A percentile compares a stretch with the other conserved stretches of the same genome.
phyloP scores from a whole-genome alignment of 2,888 invertebrate species.

The Petrophora chlorosata region DNA sequence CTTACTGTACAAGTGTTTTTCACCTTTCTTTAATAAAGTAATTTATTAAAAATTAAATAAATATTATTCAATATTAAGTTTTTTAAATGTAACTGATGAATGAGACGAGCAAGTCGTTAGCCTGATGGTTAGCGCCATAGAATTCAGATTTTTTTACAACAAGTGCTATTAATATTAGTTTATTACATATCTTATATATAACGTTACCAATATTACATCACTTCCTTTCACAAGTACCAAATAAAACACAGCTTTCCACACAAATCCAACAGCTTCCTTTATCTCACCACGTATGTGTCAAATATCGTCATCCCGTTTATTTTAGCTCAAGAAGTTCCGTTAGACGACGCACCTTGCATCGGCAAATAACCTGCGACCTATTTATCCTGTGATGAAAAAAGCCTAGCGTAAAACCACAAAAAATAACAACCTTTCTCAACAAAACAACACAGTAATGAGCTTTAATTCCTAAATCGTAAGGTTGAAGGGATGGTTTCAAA shows the following conservation, averaged over 20 bases:
- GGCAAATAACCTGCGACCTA: slow-evolving; percentile 82
- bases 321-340: slow-evolving; percentile 75
- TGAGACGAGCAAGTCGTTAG: no score
- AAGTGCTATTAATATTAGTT: no score
- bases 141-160: no score
- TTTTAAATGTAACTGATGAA: no score
- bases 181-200: no score
- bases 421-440: not conserved
- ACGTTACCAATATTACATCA: no score
- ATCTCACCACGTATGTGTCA: slow-evolving; percentile 63
- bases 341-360: slow-evolving; percentile 78
- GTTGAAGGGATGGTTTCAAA: not conserved
- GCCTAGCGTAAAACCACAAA: slow-evolving; percentile 42
- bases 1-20: no score
- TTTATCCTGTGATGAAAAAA: slow-evolving; percentile 72
- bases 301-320: slow-evolving; percentile 64
- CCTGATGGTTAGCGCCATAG: no score
- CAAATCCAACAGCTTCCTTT: slow-evolving; percentile 68
- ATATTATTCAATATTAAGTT: no score
- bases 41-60: no score
- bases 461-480: not conserved
- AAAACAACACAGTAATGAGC: not conserved
- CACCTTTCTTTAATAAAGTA: no score
- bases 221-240: no score
- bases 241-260: slow-evolving; percentile 55